These are phyloP conservation scores for Monoplex corrugatus DNA, from an alignment of 2,888 invertebrate genomes.

Conservation along the genomic window DNA sequence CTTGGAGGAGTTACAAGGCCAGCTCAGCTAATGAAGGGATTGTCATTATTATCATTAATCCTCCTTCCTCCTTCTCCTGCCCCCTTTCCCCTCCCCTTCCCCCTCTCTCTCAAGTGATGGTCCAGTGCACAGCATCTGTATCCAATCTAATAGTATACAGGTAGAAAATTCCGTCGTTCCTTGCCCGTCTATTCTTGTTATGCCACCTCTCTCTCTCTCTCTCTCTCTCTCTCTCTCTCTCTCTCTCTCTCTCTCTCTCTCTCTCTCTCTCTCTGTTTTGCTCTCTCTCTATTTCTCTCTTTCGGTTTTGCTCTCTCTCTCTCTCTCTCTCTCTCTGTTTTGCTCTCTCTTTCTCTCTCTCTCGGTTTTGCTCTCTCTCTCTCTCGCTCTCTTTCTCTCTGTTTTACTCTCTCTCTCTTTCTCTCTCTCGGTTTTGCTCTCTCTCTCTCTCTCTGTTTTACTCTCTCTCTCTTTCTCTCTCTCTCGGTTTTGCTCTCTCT, in stretches of 20 bases:
- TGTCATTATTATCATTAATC: too few relatives aligned
- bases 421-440: background rate
- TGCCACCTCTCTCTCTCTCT: background rate
- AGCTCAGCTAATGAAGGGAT: too few relatives aligned
- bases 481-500: background rate
- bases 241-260: constrained; percentile 13
- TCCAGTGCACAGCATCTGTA: too few relatives aligned
- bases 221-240: constrained; percentile 33
- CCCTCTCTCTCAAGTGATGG: background rate
- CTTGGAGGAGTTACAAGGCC: too few relatives aligned
- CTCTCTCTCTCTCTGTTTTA: too few relatives aligned
- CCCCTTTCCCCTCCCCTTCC: background rate
- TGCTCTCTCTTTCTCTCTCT: background rate
- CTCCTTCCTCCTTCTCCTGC: background rate
- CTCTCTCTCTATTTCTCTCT: constrained; percentile 21
- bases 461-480: background rate
- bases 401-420: background rate
- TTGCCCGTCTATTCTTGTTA: background rate
- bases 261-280: background rate
- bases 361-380: background rate
- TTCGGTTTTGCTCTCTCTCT: background rate
- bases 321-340: background rate
- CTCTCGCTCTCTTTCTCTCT: constrained; percentile 5
- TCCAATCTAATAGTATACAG: too few relatives aligned
- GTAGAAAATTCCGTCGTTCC: too few relatives aligned